Conservation (phyloP, 2,888 invertebrate species). For the Epinotia bilunana region DNA sequence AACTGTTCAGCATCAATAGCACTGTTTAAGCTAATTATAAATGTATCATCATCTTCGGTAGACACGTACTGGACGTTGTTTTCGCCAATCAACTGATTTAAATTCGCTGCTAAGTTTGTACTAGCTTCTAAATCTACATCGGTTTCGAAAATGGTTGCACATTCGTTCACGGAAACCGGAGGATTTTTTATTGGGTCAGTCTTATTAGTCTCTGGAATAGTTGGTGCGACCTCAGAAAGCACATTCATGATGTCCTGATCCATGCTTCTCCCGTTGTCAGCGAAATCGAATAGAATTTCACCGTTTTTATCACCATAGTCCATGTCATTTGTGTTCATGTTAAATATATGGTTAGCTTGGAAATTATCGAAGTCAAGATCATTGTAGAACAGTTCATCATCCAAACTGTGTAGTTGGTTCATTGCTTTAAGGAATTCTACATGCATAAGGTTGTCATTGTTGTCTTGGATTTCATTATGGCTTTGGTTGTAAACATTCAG, state of each 20-base stretch:
- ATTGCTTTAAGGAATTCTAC: conserved; percentile 77
- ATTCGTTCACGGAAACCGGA: conserved; percentile 69
- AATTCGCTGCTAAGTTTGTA: conserved; percentile 74
- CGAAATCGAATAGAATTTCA: conserved; percentile 70
- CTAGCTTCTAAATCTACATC: conserved; percentile 80
- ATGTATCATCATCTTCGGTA: conserved; percentile 79
- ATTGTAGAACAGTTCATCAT: conserved; percentile 75
- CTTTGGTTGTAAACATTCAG: conserved; percentile 59
- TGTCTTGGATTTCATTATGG: conserved; percentile 56
- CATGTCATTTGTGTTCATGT: conserved; percentile 62
- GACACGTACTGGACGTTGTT: conserved; percentile 79
- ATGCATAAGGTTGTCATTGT: conserved; percentile 69
- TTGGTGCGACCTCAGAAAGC: conserved; percentile 49
- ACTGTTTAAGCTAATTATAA: conserved; percentile 78
- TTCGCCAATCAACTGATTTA: conserved; percentile 79
- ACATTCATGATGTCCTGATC: conserved; percentile 76
- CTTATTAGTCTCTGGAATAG: conserved; percentile 44
- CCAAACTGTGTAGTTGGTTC: conserved; percentile 73
- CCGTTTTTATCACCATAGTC: conserved; percentile 58
- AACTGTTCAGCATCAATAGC: conserved; percentile 78
- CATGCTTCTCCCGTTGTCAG: conserved; percentile 63
- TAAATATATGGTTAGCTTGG: conserved; percentile 71
- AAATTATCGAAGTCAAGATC: conserved; percentile 77
- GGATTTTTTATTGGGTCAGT: conserved; percentile 54
- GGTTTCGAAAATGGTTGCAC: conserved; percentile 79